Percentiles rank a stretch among this genome's conserved stretches.
phyloP scores from a whole-genome alignment of 2,888 invertebrate species.

The Camptogramma bilineatum region DNA sequence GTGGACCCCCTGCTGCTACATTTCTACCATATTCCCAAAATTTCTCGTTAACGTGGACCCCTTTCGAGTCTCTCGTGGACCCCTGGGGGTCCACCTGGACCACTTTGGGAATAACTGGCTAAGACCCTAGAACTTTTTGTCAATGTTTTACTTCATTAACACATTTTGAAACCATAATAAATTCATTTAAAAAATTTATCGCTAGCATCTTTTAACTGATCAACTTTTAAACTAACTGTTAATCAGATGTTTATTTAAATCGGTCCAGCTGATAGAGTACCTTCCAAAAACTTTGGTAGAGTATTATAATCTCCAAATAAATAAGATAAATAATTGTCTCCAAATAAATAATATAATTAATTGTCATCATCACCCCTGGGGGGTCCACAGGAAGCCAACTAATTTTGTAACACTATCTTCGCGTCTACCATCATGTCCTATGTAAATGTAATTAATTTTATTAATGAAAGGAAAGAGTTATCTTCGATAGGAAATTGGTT shows the following conservation, averaged over 20 bases:
- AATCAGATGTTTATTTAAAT: not conserved
- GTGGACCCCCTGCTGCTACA: no score
- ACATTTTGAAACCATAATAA: no score
- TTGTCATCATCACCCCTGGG: slow-evolving; percentile 14
- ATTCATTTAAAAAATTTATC: no score
- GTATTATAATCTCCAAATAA: not conserved
- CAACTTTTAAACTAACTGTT: not conserved
- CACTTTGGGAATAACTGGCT: no score
- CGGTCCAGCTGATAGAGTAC: not conserved
- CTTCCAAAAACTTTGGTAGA: not conserved
- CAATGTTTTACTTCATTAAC: no score
- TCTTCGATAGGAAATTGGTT: slow-evolving; percentile 26
- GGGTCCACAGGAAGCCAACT: slow-evolving; percentile 26
- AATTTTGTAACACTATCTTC: slow-evolving; percentile 31
- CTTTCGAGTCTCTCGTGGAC: no score
- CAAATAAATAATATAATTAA: no score
- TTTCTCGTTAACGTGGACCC: no score
- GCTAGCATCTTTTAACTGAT: no score
- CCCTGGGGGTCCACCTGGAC: no score
- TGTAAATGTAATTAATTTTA: slow-evolving; percentile 31
- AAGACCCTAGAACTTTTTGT: no score
- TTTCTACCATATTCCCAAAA: no score
- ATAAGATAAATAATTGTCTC: not conserved
- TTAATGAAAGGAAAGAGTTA: slow-evolving; percentile 27
- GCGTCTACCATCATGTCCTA: slow-evolving; percentile 23